A percentile compares a stretch with the other conserved stretches of the same genome.
Conservation (phyloP, 1,140 invertebrate species). For the Trichogramma pretiosum region DNA sequence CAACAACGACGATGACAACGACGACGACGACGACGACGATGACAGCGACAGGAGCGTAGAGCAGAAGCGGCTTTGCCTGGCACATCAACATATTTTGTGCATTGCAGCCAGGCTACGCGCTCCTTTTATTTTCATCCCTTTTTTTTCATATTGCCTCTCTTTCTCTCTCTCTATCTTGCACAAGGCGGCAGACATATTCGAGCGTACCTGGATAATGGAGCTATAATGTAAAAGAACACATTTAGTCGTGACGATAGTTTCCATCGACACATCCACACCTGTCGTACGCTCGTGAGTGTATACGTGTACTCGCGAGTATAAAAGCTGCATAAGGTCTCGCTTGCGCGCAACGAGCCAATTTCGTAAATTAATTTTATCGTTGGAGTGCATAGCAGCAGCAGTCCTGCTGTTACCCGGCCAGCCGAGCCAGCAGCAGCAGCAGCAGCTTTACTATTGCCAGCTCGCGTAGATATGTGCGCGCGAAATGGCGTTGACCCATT, state of each 20-base stretch:
- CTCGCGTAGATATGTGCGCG: too few species aligned
- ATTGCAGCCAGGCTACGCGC: not conserved
- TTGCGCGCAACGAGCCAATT: conserved; percentile 15
- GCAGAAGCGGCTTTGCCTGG: too few species aligned
- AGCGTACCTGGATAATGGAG: conserved; percentile 16
- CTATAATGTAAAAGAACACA: conserved; percentile 18
- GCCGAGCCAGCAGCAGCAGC: conserved; percentile 9
- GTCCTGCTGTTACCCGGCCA: conserved; percentile 10
- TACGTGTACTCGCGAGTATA: not conserved
- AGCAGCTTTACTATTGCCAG: too few species aligned
- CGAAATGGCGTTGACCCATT: conserved; percentile 16
- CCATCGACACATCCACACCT: too few species aligned
- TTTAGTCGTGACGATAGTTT: conserved; percentile 12
- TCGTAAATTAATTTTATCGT: conserved; percentile 25
- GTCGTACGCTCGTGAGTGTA: too few species aligned
- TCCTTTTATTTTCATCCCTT: too few species aligned
- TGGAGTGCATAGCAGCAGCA: conserved; percentile 5
- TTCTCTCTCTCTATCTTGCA: conserved; percentile 6
- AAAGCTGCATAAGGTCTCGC: conserved; percentile 8
- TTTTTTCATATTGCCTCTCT: conserved; percentile 4
- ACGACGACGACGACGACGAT: too few species aligned
- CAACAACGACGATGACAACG: too few species aligned
- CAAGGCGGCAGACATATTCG: too few species aligned
- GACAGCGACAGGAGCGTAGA: too few species aligned
- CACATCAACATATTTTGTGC: conserved; percentile 1